Conservation (phyloP, 2,888 invertebrate species). For the Halictus ligatus region DNA sequence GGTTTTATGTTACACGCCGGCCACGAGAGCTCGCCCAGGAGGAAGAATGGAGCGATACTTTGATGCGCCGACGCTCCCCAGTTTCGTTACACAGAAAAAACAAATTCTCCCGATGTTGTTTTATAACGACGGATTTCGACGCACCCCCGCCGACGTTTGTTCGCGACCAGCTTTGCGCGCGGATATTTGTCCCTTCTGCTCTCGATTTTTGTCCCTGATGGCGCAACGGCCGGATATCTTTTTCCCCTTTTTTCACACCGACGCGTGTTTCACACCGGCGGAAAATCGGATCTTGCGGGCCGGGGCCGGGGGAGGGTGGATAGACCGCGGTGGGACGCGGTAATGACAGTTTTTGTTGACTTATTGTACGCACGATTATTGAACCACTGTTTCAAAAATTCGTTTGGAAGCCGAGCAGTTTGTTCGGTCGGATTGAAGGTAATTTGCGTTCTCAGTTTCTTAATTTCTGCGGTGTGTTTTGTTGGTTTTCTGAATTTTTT, state of each 20-base stretch:
- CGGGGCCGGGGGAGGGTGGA: neutral
- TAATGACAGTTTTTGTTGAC: neutral
- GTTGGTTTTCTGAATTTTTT: neutral
- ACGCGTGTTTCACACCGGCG: neutral
- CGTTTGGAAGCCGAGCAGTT: neutral
- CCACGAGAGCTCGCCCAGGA: slow-evolving; percentile 7
- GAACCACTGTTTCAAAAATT: neutral
- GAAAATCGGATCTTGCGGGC: slow-evolving; percentile 1
- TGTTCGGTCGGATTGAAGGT: neutral
- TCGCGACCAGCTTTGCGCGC: slow-evolving; percentile 34
- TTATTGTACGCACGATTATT: neutral
- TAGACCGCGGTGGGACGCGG: neutral
- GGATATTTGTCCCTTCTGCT: slow-evolving; percentile 16
- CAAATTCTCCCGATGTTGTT: slow-evolving; percentile 56
- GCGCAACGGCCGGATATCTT: no score
- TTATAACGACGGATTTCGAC: slow-evolving; percentile 52
- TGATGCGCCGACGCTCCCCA: slow-evolving; percentile 23
- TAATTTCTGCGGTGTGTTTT: neutral
- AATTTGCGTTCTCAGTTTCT: neutral
- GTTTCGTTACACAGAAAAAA: slow-evolving; percentile 49
- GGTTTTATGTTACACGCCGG: slow-evolving; percentile 33
- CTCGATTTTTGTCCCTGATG: neutral
- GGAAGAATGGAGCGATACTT: slow-evolving; percentile 39
- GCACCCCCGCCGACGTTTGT: slow-evolving; percentile 25
- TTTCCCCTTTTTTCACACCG: no score